Conservation (phyloP, 2,113 vertebrate species). For the Tautogolabrus adspersus region DNA sequence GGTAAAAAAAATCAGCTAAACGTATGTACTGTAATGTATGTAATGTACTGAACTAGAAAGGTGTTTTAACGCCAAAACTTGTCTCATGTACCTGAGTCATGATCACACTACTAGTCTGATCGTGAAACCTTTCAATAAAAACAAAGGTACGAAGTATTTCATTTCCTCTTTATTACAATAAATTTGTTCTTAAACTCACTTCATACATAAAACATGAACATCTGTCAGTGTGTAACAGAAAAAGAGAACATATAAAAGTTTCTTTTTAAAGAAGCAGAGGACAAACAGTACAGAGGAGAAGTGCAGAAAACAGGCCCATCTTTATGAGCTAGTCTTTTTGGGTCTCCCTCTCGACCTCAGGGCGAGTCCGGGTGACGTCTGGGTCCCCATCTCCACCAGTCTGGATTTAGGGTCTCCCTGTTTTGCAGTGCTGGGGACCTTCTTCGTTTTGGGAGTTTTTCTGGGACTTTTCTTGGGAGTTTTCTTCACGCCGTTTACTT, state of each 20-base stretch:
- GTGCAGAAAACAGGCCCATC: not conserved
- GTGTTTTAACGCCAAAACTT: too few species aligned
- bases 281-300: not conserved
- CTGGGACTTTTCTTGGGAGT: slow-evolving; percentile 53
- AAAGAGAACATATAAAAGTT: slow-evolving; percentile 25
- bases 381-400: slow-evolving; percentile 53
- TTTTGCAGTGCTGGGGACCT: slow-evolving; percentile 7
- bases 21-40: too few species aligned
- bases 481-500: slow-evolving; percentile 60
- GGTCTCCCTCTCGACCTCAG: slow-evolving; percentile 56
- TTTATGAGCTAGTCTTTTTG: slow-evolving; percentile 62
- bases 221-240: slow-evolving; percentile 35
- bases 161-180: slow-evolving; percentile 70
- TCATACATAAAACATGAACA: slow-evolving; percentile 23
- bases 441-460: slow-evolving; percentile 21
- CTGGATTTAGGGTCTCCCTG: not conserved
- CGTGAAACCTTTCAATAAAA: not conserved
- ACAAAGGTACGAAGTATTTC: not conserved
- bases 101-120: not conserved
- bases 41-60: too few species aligned
- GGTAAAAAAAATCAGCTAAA: too few species aligned
- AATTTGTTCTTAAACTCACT: slow-evolving; percentile 24
- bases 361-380: slow-evolving; percentile 55
- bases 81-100: too few species aligned
- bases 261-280: not conserved